These are phyloP conservation scores for Vireo altiloquus DNA, from an alignment of 2,113 vertebrate genomes.

Conservation along the genomic window DNA sequence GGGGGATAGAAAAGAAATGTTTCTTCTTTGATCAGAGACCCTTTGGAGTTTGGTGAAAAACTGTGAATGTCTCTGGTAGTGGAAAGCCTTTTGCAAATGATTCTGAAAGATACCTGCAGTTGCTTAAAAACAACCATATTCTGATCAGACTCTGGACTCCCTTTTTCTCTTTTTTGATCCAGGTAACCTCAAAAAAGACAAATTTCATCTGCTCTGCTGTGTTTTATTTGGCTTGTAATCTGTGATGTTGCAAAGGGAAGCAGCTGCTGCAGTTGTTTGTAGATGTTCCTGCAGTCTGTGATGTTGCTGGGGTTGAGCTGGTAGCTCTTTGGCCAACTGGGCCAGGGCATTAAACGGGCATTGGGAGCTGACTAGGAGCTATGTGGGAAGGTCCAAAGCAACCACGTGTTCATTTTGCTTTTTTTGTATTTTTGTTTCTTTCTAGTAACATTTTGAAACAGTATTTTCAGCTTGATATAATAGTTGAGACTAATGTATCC, in stretches of 20 bases:
- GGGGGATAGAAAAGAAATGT: not conserved
- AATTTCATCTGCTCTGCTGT: not conserved
- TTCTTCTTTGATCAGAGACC: not conserved
- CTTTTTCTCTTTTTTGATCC: not conserved
- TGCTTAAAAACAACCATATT: not conserved
- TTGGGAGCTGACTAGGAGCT: not conserved
- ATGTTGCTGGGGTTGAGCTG: not conserved
- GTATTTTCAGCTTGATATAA: not conserved
- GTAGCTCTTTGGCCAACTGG: not conserved
- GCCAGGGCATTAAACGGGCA: accelerated
- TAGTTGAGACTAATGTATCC: not conserved
- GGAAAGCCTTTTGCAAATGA: not conserved
- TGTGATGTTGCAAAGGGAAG: not conserved
- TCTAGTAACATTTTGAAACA: not conserved
- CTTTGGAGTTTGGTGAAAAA: not conserved
- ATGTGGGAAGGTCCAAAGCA: not conserved
- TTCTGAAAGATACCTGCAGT: not conserved
- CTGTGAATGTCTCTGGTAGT: not conserved
- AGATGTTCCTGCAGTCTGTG: not conserved
- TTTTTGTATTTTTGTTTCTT: not conserved
- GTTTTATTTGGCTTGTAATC: not conserved
- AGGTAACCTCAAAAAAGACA: not conserved
- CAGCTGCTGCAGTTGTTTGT: not conserved
- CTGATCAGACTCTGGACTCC: not conserved
- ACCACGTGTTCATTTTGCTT: not conserved